Base-by-base conservation (phyloP, 2,113 vertebrate species). In the Thalassarche chlororhynchos region DNA sequence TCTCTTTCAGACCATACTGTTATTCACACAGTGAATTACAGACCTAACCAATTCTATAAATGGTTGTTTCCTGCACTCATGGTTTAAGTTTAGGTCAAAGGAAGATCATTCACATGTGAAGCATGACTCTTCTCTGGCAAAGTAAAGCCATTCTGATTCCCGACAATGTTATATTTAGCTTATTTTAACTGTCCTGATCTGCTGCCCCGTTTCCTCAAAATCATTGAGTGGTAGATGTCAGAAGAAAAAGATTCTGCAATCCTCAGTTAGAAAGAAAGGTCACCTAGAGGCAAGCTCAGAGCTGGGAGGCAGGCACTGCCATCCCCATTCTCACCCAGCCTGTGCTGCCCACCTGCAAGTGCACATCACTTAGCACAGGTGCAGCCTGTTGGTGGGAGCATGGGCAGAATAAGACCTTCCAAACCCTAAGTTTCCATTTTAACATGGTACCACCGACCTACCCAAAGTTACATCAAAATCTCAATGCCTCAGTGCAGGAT, bases 21-120 rank as follows among this genome's bases (percentile, higher is more conserved):
- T 94, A 94, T 60, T 88, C 87, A 83, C 70, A 91, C 46, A 96
- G 54, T 7, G 74, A 97, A 95, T 95, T 95, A 96, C 87, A 96
- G 93, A 85, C 66, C 66, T 85, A 87, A 94, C 93, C 70, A 90
- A 20, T 42, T 66, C 89, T 90, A 80, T 91, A 97, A 96, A 87
- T 70, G 70, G 81, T 28, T 96, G 36, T 85, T 96, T 81, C 84
- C 81, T 28, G 2, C 96, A 96, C 31, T 94, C 66, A 89, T 58
- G 62, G 82, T 95, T 97, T 93, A 83, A 85, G 54, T 65, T 95
- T 95, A 90, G 81, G 94, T 97, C 89, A 91, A 77, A 92, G 74
- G 36, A 92, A 65, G 70, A 94, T 62, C 74, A 74, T 47, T 91
- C 51, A 80, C 36, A 85, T 75, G 49, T 46, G 62, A 88, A 91